Base-by-base conservation (phyloP, 2,113 vertebrate genomes). In the Bufo bufo region DNA sequence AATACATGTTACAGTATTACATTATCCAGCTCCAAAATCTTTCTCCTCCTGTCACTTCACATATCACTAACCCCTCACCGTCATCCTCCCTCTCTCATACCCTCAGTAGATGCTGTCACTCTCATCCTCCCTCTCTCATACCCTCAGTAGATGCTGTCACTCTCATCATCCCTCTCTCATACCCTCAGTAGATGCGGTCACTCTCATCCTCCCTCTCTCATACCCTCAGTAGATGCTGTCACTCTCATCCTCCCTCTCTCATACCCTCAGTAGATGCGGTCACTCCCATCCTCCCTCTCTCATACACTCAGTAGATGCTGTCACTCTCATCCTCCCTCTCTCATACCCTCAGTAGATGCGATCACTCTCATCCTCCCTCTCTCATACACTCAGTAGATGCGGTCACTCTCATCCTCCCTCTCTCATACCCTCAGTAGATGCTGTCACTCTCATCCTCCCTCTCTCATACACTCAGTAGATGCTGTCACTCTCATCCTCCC, bases 401-500 rank as follows among this genome's bases (percentile, higher is more conserved):
- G 17, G 17, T 71, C 82, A 17, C 50, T 52, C 20, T n/a, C 61
- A 0, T 12, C 10, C 17, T 49, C 9, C 14, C 69, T 58, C n/a
- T 79, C 20, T 23, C 65, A 69, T 19, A 50, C 63, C 13, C 23
- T 52, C 54, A 54, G 11, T 71, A 23, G n/a, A 16, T 58, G 6
- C 45, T 13, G 43, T 69, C 61, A 49, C 59, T 61, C 79, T 17
- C 56, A 0, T 10, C 6, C 77, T 23, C 9, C 7, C 77, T 56
- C 77, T 56, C 52, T n/a, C 77, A 33, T 43, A 81, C 56, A 19
- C 74, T 77, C 47, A 77, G 74, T 77, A 43, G 54, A 33, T 61
- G 54, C 79, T 17, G 54, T 82, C 56, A 14, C 56, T 59, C 79
- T 43, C 52, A 7, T 80, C 20, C 19, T 79, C 13, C 17, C 4